These are phyloP conservation scores for Margaritifera margaritifera DNA, from an alignment of 2,888 invertebrate species.

Conservation along the genomic window DNA sequence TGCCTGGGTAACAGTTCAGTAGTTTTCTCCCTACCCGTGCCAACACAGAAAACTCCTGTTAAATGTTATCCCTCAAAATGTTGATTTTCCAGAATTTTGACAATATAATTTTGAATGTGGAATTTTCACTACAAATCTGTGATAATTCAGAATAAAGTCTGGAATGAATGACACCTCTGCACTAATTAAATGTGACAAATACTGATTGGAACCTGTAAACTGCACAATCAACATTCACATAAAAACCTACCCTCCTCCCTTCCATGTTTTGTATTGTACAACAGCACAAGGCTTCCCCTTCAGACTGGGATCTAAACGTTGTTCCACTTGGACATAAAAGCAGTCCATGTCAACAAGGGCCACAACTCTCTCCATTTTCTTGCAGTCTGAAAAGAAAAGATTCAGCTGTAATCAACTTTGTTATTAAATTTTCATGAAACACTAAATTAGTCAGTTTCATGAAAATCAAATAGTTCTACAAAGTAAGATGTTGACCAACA, in stretches of 20 bases:
- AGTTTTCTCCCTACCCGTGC: background rate
- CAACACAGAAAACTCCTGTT: background rate
- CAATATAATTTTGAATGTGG: too few relatives aligned
- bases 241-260: conserved; percentile 87
- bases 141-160: too few relatives aligned
- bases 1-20: too few relatives aligned
- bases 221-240: background rate
- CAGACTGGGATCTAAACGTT: conserved; percentile 86
- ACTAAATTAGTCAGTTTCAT: background rate
- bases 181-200: too few relatives aligned
- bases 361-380: conserved; percentile 76
- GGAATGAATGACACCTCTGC: too few relatives aligned
- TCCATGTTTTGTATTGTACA: conserved; percentile 95
- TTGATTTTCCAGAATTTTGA: too few relatives aligned
- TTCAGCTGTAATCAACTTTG: background rate
- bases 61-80: too few relatives aligned
- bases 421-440: background rate
- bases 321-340: conserved; percentile 99
- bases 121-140: too few relatives aligned
- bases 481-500: too few relatives aligned
- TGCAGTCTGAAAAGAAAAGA: background rate
- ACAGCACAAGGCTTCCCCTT: conserved; percentile 94
- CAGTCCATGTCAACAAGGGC: conserved; percentile 98
- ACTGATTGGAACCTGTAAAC: background rate
- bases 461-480: background rate